Evolutionary conservation across 2,797 vertebrate genomes (phyloP).

Genomic region (Erpetoichthys calabaricus): DNA sequence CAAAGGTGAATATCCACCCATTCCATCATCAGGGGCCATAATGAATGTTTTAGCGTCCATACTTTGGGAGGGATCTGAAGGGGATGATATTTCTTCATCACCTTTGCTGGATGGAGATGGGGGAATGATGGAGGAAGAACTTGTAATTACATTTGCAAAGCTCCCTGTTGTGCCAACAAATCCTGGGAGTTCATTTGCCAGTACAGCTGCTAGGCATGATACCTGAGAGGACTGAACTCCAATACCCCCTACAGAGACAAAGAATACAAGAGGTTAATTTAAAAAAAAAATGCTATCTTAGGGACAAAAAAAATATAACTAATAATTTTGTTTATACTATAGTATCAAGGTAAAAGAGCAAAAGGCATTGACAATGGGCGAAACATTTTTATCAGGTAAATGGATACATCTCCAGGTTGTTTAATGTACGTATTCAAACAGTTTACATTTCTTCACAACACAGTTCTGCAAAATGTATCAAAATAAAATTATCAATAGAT

Average conservation of each 20-base stretch:
- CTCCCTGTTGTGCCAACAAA: constrained; percentile 37
- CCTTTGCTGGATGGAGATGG: constrained; percentile 53
- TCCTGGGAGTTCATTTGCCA: constrained; percentile 41
- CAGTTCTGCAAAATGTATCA: too few relatives aligned
- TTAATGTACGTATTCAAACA: too few relatives aligned
- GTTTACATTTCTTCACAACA: too few relatives aligned
- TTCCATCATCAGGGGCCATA: constrained; percentile 23
- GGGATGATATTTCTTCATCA: constrained; percentile 45
- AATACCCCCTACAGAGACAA: constrained; percentile 20
- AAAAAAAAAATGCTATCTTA: too few relatives aligned
- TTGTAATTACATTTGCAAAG: constrained; percentile 34
- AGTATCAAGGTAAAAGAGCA: too few relatives aligned
- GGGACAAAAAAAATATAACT: too few relatives aligned
- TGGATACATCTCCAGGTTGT: too few relatives aligned
- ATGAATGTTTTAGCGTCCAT: neutral
- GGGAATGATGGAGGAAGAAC: constrained; percentile 49
- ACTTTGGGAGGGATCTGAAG: constrained; percentile 26
- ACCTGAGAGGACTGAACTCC: constrained; percentile 30
- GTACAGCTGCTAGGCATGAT: constrained; percentile 35
- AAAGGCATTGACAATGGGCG: too few relatives aligned
- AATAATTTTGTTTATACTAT: too few relatives aligned
- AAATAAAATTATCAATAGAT: too few relatives aligned
- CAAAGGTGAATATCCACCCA: constrained; percentile 44
- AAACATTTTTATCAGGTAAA: too few relatives aligned
- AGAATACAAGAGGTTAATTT: too few relatives aligned